Percentiles rank a stretch among this genome's conserved stretches.
phyloP scores from a whole-genome alignment of 53 echinoderm and acorn worm species.

The Luidia sarsii region DNA sequence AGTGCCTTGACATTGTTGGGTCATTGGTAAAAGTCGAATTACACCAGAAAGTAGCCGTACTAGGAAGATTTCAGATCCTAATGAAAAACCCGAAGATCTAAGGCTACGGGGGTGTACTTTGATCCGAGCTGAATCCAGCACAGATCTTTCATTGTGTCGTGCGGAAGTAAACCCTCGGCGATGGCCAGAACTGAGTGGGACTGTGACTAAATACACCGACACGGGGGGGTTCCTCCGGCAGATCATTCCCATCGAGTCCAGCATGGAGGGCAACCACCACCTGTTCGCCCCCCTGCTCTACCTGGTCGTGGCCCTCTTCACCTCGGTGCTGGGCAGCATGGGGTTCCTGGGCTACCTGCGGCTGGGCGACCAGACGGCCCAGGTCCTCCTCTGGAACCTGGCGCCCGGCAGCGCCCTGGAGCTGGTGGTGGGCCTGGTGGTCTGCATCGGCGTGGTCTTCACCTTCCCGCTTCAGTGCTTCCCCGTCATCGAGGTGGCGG shows the following conservation, averaged over 20 bases:
- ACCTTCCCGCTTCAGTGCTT: conserved; percentile 90
- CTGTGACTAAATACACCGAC: background rate
- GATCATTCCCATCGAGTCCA: conserved; percentile 96
- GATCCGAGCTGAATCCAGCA: no score
- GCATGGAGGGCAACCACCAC: conserved; percentile 81
- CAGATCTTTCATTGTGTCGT: background rate
- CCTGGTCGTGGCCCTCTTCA: conserved; percentile 70
- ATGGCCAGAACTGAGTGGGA: background rate
- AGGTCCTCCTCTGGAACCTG: conserved; percentile 85
- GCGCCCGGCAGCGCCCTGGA: conserved; percentile 39
- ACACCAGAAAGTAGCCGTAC: no score
- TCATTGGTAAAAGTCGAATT: no score
- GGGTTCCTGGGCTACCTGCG: conserved; percentile 86
- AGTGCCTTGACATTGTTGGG: no score
- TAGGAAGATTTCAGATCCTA: no score
- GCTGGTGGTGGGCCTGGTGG: conserved; percentile 61
- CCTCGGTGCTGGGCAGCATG: conserved; percentile 72
- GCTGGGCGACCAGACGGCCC: conserved; percentile 70
- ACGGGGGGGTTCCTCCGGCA: no score
- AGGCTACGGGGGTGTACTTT: no score
- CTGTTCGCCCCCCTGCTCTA: conserved; percentile 83
- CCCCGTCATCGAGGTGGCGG: conserved; percentile 80
- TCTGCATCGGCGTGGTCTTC: conserved; percentile 82
- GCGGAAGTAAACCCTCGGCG: background rate
- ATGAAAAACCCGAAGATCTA: no score